Conservation (phyloP, 1,140 invertebrate genomes). For the Drosophila pseudoobscura region DNA sequence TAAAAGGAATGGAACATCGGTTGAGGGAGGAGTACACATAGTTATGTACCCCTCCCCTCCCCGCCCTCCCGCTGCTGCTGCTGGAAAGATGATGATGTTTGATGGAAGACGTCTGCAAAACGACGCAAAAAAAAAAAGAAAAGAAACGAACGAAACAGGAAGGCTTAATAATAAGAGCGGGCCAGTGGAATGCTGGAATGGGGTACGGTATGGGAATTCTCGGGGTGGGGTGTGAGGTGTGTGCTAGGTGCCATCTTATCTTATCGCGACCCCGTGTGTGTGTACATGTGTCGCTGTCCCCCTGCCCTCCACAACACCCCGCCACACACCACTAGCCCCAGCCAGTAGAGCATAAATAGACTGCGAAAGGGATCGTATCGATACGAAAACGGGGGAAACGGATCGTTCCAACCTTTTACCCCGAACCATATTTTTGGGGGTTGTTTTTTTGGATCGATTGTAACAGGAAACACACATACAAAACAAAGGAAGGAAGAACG, state of each 20-base stretch:
- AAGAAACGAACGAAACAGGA: constrained; percentile 48
- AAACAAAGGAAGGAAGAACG: background rate
- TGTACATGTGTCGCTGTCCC: no score
- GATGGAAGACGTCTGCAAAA: constrained; percentile 8
- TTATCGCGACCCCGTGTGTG: constrained; percentile 22
- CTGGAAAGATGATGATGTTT: background rate
- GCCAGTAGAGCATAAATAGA: no score
- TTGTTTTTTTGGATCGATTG: constrained; percentile 20
- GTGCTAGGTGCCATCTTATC: constrained; percentile 11
- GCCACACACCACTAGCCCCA: no score
- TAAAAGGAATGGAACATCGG: background rate
- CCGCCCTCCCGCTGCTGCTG: no score
- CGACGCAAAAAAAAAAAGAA: constrained; percentile 34
- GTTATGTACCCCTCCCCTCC: no score
- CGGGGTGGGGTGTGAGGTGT: background rate
- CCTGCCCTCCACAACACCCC: no score
- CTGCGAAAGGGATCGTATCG: no score
- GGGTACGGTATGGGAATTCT: constrained; percentile 3
- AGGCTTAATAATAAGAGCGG: constrained; percentile 40
- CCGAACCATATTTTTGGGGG: constrained; percentile 14
- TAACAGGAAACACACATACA: constrained; percentile 1
- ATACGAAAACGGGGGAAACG: background rate
- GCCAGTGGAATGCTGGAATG: constrained; percentile 11
- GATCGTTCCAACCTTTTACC: background rate
- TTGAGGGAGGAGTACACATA: no score